phyloP scores from a whole-genome alignment of 2,113 vertebrate genomes.

The Ramphastos sulfuratus region DNA sequence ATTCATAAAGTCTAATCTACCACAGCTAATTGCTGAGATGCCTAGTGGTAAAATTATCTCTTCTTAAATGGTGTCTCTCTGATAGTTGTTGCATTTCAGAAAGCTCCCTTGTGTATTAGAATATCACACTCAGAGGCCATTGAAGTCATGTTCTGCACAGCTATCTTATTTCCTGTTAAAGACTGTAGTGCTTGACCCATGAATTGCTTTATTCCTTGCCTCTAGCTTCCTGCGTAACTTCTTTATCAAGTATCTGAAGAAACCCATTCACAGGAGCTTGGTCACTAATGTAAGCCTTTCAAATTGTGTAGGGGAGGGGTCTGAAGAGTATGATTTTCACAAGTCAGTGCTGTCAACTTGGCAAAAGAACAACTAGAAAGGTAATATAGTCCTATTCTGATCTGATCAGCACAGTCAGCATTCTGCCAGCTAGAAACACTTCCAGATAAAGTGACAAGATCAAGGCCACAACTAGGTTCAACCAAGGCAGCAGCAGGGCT shows the following conservation, averaged over 20 bases:
- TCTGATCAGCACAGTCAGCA: neutral
- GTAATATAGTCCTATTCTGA: neutral
- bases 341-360: neutral
- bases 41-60: neutral
- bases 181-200: neutral
- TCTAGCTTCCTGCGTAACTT: conserved; percentile 71
- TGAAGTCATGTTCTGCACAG: neutral
- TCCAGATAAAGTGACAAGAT: neutral
- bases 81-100: neutral
- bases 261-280: conserved; percentile 70
- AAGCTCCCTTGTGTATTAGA: neutral
- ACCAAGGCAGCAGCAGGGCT: neutral
- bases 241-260: conserved; percentile 74
- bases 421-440: neutral
- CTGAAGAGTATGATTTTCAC: neutral
- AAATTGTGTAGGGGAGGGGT: neutral
- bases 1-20: neutral
- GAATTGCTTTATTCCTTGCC: neutral
- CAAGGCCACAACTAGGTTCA: neutral
- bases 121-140: neutral
- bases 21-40: neutral
- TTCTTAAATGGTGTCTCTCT: neutral
- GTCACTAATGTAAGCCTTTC: conserved; percentile 70
- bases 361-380: neutral
- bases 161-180: neutral